A percentile compares a stretch with the other conserved stretches of the same genome.
These are phyloP conservation scores for Pinctada fucata DNA, from an alignment of 2,888 invertebrate genomes.

Conservation along the genomic window DNA sequence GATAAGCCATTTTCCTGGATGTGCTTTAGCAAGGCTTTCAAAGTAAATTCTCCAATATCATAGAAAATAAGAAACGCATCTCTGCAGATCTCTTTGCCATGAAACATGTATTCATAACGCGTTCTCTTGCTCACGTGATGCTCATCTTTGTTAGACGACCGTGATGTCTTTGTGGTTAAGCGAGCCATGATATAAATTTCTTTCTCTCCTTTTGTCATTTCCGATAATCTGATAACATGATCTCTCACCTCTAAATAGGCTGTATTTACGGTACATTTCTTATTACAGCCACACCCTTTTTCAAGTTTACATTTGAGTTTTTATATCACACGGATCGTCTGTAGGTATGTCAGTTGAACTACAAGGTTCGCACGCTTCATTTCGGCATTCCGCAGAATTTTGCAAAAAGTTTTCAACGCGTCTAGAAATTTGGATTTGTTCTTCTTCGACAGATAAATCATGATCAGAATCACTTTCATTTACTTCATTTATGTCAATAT, in stretches of 20 bases:
- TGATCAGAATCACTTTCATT: not conserved
- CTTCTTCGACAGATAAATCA: not conserved
- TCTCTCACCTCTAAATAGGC: not conserved
- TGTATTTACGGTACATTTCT: not conserved
- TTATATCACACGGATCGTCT: not conserved
- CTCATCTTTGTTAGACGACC: not conserved
- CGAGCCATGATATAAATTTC: not conserved
- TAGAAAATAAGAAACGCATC: not conserved
- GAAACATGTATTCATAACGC: constrained; percentile 1
- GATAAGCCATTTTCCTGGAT: not conserved
- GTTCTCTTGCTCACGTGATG: not conserved
- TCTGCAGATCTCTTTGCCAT: not conserved
- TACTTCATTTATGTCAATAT: not conserved
- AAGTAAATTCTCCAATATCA: not conserved
- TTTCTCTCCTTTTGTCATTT: not conserved
- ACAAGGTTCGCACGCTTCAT: not conserved
- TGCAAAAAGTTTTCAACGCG: not conserved
- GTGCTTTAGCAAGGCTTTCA: not conserved
- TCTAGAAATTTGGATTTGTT: not conserved
- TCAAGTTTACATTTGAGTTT: not conserved
- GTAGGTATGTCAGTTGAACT: not conserved
- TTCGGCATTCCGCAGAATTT: not conserved
- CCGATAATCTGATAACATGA: not conserved
- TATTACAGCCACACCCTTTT: not conserved
- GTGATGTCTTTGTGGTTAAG: not conserved